Evolutionary conservation across 2,797 vertebrate species (phyloP).

Genomic region (Paramormyrops hopkinsi): DNA sequence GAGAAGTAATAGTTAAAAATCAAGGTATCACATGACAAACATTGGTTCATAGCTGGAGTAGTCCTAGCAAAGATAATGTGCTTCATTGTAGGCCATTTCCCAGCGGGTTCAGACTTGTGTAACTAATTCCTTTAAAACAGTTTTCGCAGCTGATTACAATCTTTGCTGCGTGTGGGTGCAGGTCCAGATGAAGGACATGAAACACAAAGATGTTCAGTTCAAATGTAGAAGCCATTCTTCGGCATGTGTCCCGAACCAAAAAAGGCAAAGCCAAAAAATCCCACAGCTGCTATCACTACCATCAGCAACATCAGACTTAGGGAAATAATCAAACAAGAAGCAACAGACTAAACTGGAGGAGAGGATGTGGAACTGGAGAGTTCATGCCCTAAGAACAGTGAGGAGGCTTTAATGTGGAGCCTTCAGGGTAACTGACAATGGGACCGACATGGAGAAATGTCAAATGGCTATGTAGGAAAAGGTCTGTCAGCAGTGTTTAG

Average conservation of each 20-base stretch:
- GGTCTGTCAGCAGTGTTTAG: background rate
- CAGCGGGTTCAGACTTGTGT: background rate
- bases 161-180: background rate
- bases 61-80: background rate
- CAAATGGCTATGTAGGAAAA: background rate
- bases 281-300: background rate
- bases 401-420: background rate
- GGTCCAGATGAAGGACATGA: background rate
- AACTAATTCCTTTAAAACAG: background rate
- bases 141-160: background rate
- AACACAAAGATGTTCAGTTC: background rate
- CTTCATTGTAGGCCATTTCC: background rate
- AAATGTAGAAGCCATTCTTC: background rate
- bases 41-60: background rate
- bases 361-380: background rate
- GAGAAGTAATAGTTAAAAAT: background rate
- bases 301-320: background rate
- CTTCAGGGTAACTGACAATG: background rate
- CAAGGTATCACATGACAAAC: background rate
- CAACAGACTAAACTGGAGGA: background rate
- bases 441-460: background rate
- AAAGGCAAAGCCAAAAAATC: background rate
- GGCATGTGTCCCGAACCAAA: background rate
- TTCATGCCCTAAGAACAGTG: background rate
- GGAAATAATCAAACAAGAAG: background rate